Evolutionary conservation across 1,140 invertebrate species (phyloP).

Genomic region (Berghia stephanieae): DNA sequence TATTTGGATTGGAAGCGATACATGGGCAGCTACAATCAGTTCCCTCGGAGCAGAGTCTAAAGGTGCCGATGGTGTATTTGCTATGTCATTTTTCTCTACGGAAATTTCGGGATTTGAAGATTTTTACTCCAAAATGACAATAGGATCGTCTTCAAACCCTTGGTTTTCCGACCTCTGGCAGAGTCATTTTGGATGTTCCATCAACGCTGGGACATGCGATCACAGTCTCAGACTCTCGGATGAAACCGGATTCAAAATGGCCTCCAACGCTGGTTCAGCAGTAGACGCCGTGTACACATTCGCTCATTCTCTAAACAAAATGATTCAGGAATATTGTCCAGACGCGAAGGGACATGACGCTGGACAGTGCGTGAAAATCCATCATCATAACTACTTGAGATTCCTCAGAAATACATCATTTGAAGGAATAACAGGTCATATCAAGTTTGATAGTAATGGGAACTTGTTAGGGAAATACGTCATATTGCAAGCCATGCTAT

Average conservation of each 20-base stretch:
- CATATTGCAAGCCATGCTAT: slow-evolving; percentile 29
- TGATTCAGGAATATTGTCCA: slow-evolving; percentile 31
- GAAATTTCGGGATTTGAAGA: slow-evolving; percentile 43
- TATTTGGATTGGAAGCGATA: slow-evolving; percentile 79
- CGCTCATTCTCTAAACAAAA: slow-evolving; percentile 76
- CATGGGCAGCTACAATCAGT: slow-evolving; percentile 77
- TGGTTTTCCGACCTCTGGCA: neutral
- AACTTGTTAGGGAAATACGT: slow-evolving; percentile 44
- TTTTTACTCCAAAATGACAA: slow-evolving; percentile 24
- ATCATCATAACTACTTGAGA: slow-evolving; percentile 30
- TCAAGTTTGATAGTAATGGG: slow-evolving; percentile 49
- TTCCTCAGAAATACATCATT: slow-evolving; percentile 41
- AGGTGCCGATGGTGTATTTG: slow-evolving; percentile 78
- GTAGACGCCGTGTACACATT: slow-evolving; percentile 88
- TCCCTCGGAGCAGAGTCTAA: slow-evolving; percentile 75
- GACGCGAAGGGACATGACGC: neutral
- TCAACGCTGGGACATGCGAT: neutral
- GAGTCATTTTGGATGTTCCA: neutral
- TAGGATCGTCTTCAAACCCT: neutral
- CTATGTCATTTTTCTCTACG: slow-evolving; percentile 71
- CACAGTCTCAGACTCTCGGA: neutral
- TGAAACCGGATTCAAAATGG: slow-evolving; percentile 70
- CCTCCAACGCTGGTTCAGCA: slow-evolving; percentile 76
- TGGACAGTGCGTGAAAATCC: slow-evolving; percentile 42
- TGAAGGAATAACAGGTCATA: slow-evolving; percentile 39